A percentile compares a stretch with the other conserved stretches of the same genome.
Conservation (phyloP, 2,797 vertebrate genomes). For the Cyclura pinguis region DNA sequence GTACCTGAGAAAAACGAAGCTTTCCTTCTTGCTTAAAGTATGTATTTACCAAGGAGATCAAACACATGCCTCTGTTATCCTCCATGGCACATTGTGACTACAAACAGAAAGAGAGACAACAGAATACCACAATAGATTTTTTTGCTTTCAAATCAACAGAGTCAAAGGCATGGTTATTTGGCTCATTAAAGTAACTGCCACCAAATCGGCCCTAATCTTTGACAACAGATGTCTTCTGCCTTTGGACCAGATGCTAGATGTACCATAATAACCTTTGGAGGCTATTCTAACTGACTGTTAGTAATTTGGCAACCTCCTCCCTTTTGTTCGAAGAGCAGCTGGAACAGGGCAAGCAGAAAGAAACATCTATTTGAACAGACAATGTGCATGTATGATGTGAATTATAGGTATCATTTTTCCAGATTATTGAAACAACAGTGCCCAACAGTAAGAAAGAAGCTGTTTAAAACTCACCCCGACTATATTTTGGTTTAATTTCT, state of each 20-base stretch:
- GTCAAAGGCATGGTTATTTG: conserved; percentile 60
- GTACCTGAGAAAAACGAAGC: neutral
- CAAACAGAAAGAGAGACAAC: conserved; percentile 12
- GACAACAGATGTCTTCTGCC: conserved; percentile 75
- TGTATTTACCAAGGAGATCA: conserved; percentile 49
- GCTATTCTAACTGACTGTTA: conserved; percentile 67
- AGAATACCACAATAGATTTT: conserved; percentile 36
- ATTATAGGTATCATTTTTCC: conserved; percentile 43
- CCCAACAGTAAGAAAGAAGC: neutral
- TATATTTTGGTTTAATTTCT: neutral
- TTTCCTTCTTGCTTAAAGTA: conserved; percentile 45
- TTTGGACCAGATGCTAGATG: conserved; percentile 71
- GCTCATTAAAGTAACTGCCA: conserved; percentile 64
- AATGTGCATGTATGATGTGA: conserved; percentile 50
- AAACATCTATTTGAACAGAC: conserved; percentile 50
- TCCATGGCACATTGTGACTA: neutral
- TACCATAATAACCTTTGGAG: conserved; percentile 65
- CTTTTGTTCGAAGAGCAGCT: conserved; percentile 58
- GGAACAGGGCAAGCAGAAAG: conserved; percentile 57
- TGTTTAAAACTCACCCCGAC: neutral
- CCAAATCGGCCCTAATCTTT: conserved; percentile 68
- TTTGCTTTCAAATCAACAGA: conserved; percentile 51
- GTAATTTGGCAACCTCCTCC: conserved; percentile 67
- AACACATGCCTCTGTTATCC: neutral
- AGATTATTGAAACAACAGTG: neutral